These are phyloP conservation scores for Oconnorella tubifera DNA, from an alignment of 2,888 invertebrate genomes.

Conservation along the genomic window DNA sequence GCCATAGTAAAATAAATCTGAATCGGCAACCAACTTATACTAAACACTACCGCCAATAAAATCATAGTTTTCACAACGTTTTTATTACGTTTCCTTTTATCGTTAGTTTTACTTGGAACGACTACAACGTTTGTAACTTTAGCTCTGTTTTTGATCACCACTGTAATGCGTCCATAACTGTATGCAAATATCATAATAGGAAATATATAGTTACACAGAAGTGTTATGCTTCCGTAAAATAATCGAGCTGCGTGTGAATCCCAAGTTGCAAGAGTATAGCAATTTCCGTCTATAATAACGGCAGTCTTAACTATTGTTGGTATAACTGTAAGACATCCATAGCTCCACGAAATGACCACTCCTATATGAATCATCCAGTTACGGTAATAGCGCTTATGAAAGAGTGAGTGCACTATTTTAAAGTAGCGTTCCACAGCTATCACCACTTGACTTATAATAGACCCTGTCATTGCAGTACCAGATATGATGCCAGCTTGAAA, in stretches of 20 bases:
- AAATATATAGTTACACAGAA: background rate
- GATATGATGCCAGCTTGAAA: background rate
- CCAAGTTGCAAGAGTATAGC: background rate
- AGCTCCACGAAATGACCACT: background rate
- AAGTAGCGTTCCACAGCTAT: background rate
- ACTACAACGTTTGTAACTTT: no score
- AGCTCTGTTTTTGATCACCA: background rate
- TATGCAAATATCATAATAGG: background rate
- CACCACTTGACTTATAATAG: background rate
- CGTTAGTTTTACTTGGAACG: no score
- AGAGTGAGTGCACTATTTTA: background rate
- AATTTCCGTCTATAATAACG: background rate
- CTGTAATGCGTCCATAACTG: background rate
- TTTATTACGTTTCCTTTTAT: background rate
- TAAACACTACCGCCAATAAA: background rate
- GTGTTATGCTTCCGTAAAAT: background rate
- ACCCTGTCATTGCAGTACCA: background rate
- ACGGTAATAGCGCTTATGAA: background rate
- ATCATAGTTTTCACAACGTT: background rate
- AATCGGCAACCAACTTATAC: background rate
- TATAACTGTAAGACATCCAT: background rate
- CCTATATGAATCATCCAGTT: background rate
- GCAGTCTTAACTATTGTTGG: background rate
- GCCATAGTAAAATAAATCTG: background rate
- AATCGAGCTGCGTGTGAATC: background rate